These are phyloP conservation scores for Lymantria monacha DNA, from an alignment of 2,888 invertebrate species.

Conservation along the genomic window DNA sequence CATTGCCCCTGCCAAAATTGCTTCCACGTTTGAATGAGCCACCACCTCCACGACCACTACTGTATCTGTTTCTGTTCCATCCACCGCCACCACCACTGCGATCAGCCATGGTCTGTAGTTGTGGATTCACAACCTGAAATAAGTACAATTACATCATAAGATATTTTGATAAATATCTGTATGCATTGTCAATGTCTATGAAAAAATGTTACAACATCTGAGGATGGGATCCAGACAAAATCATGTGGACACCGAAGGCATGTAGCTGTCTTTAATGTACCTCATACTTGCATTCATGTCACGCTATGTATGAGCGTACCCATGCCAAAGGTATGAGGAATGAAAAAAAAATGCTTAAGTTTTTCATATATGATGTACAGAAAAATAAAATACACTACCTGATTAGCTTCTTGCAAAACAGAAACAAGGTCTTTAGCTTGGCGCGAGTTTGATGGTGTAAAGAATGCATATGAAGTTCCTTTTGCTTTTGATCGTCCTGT, in stretches of 20 bases:
- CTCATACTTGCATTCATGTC: constrained; percentile 90
- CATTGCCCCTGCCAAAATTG: constrained; percentile 68
- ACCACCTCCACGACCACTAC: constrained; percentile 71
- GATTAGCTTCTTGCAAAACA: constrained; percentile 94
- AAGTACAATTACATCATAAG: constrained; percentile 4
- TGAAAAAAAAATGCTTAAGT: not conserved
- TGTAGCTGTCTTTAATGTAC: constrained; percentile 85
- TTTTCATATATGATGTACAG: not conserved
- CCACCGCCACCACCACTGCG: constrained; percentile 84
- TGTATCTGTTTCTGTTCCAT: constrained; percentile 79
- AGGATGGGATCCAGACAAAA: constrained; percentile 89
- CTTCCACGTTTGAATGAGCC: constrained; percentile 76
- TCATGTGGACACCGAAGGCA: constrained; percentile 91
- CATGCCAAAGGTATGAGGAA: constrained; percentile 90
- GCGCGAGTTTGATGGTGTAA: constrained; percentile 92
- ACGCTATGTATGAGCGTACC: constrained; percentile 84
- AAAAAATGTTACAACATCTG: constrained; percentile 82
- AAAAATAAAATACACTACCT: constrained; percentile 72
- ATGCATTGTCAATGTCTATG: not conserved
- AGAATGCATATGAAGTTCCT: constrained; percentile 97
- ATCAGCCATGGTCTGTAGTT: constrained; percentile 90
- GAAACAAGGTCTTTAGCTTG: constrained; percentile 95
- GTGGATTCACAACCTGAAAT: constrained; percentile 90
- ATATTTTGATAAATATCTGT: not conserved
- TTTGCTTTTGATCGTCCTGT: constrained; percentile 94